Base-by-base conservation (phyloP, 1,140 invertebrate genomes). In the Drosophila prosaltans region DNA sequence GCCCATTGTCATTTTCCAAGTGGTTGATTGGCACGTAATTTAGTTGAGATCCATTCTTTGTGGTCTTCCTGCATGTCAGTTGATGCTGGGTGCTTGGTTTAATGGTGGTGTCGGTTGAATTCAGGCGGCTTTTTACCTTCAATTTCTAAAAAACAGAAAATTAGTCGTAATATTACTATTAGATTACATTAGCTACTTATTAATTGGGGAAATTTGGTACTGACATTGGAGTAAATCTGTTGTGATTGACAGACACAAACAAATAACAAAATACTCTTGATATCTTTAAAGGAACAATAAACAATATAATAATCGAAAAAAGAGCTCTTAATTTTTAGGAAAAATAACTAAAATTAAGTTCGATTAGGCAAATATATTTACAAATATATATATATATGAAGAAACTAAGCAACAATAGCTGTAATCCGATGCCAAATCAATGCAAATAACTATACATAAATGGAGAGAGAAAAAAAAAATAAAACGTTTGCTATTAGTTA, bases 1-100 rank as follows among this genome's bases (percentile, higher is more conserved):
- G 71, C 80, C 77, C 78, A 84, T 88, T 88, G 84, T 83, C 74
- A 81, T 79, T 72, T 84, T 78, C 73, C 84, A 75, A 90, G 80
- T 89, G 84, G 58, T 90, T 89, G 84, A 89, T 89, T 89, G 84
- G 81, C 84, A 89, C 84, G 85, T 89, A 89, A 89, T 89, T 89
- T 89, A 81, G 68, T 80, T 67, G 74, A 78, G 69, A 80, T 69
- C 43, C 65, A 30, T 59, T 63, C 65, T 36, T 64, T 60, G 65
- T 28, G 26, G 32, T 36, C 32, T 11, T 45, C 6, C 45, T 60
- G 66, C 75, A 65, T 51, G 43, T 69, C 21, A 67, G 60, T 59
- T 65, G 76, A 76, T 76, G 26, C 55, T 55, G 67, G 26, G 61
- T 55, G 67, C 30, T 66, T 55, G 8, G 24, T 7, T 10, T 4